Evolutionary conservation across 37 sponge, comb jelly and placozoan genomes (phyloP).

Genomic region (Aplysina aerophoba): DNA sequence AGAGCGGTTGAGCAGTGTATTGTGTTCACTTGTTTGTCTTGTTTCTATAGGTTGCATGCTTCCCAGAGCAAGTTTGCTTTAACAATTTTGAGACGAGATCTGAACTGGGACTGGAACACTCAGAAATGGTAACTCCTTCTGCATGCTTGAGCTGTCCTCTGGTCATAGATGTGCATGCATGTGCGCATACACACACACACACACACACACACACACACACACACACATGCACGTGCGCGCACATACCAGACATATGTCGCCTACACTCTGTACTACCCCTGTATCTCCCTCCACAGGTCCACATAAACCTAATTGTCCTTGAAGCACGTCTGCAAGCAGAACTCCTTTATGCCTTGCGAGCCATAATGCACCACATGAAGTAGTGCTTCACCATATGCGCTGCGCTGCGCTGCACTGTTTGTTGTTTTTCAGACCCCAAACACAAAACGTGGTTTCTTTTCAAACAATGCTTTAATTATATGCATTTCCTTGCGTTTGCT

Average conservation of each 20-base stretch:
- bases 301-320: constrained; percentile 81
- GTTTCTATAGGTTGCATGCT: constrained; percentile 57
- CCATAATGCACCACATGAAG: constrained; percentile 83
- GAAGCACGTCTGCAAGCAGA: constrained; percentile 93
- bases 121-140: constrained; percentile 56
- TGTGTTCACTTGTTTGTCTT: too few relatives aligned
- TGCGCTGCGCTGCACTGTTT: too few relatives aligned
- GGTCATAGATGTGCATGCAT: background rate
- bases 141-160: background rate
- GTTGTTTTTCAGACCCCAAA: background rate
- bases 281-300: constrained; percentile 57
- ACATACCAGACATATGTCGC: too few relatives aligned
- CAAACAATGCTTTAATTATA: too few relatives aligned
- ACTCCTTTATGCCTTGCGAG: constrained; percentile 82
- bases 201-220: background rate
- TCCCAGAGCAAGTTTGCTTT: constrained; percentile 62
- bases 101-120: constrained; percentile 44
- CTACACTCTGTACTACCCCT: background rate
- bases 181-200: background rate
- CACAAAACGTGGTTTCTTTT: background rate
- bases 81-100: constrained; percentile 21
- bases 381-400: background rate
- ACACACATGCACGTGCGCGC: too few relatives aligned
- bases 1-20: too few relatives aligned
- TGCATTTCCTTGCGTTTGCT: too few relatives aligned